phyloP scores from a whole-genome alignment of 2,113 vertebrate species.

The Salvelinus fontinalis region DNA sequence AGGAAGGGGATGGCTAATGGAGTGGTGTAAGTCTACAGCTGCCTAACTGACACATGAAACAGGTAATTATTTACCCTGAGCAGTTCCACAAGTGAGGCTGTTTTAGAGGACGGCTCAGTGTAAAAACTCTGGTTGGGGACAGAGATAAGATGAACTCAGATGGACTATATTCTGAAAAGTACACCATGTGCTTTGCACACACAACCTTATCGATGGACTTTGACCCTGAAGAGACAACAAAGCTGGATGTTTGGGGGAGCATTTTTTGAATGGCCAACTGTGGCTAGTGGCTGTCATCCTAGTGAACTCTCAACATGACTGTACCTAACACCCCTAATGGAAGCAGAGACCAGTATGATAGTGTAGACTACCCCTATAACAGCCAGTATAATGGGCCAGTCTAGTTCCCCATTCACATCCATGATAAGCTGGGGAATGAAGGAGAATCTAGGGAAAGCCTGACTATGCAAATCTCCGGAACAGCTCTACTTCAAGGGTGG shows the following conservation, averaged over 20 bases:
- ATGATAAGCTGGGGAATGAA: not conserved
- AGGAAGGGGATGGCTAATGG: conserved; percentile 41
- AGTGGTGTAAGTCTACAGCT: conserved; percentile 15
- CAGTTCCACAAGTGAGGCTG: not conserved
- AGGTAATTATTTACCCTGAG: conserved; percentile 16
- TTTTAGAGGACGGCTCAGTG: not conserved
- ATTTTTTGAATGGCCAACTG: too few relatives aligned
- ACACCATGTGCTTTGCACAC: not conserved
- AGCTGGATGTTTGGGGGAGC: not conserved
- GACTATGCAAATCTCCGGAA: conserved; percentile 1
- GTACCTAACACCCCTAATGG: too few relatives aligned
- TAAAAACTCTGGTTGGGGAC: not conserved
- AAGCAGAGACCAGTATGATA: too few relatives aligned
- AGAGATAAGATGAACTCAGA: not conserved
- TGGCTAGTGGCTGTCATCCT: too few relatives aligned
- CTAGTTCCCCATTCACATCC: not conserved
- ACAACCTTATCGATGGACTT: not conserved
- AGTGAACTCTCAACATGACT: too few relatives aligned
- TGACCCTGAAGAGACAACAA: not conserved
- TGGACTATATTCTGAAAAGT: conserved; percentile 3
- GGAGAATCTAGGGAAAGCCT: not conserved
- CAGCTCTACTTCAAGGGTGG: not conserved
- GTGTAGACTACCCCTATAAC: too few relatives aligned
- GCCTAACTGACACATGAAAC: conserved; percentile 6
- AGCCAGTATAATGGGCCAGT: too few relatives aligned